These are phyloP conservation scores for Lutjanus erythropterus DNA, from an alignment of 2,113 vertebrate species.

Conservation along the genomic window DNA sequence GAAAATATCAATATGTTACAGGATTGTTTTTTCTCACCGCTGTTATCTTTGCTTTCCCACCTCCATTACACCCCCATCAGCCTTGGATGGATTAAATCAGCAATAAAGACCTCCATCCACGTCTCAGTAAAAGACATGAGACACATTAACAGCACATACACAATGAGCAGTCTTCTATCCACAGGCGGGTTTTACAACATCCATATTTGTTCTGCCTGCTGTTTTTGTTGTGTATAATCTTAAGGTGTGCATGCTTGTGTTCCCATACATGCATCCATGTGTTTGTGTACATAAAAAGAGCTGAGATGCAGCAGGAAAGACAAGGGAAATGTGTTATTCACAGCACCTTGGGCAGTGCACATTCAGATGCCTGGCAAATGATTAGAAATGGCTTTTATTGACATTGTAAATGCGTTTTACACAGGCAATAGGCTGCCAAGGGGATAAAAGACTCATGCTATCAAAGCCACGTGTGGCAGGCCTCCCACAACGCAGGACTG, in stretches of 20 bases:
- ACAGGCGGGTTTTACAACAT: slow-evolving; percentile 48
- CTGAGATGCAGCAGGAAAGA: slow-evolving; percentile 47
- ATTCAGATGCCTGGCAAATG: slow-evolving; percentile 75
- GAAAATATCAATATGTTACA: slow-evolving; percentile 75
- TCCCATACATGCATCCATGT: background rate
- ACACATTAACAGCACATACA: slow-evolving; percentile 60
- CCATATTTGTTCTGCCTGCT: slow-evolving; percentile 46
- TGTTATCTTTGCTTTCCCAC: slow-evolving; percentile 72
- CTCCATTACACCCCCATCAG: slow-evolving; percentile 72
- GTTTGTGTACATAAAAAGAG: slow-evolving; percentile 22
- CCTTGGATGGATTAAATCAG: slow-evolving; percentile 69
- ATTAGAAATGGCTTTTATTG: slow-evolving; percentile 86
- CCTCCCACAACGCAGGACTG: slow-evolving; percentile 68
- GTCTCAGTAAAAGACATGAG: slow-evolving; percentile 64
- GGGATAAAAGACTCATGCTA: slow-evolving; percentile 78
- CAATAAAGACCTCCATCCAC: slow-evolving; percentile 67
- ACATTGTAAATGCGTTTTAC: slow-evolving; percentile 84
- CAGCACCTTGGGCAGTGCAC: slow-evolving; percentile 69
- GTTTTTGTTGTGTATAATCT: slow-evolving; percentile 26
- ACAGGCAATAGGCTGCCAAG: slow-evolving; percentile 75
- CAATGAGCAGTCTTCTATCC: slow-evolving; percentile 44
- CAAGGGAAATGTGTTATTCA: slow-evolving; percentile 67
- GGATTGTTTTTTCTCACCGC: slow-evolving; percentile 39
- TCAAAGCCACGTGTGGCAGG: slow-evolving; percentile 74
- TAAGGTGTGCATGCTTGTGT: slow-evolving; percentile 30